Conservation (phyloP, 1,140 invertebrate species). For the Microvelia longipes region DNA sequence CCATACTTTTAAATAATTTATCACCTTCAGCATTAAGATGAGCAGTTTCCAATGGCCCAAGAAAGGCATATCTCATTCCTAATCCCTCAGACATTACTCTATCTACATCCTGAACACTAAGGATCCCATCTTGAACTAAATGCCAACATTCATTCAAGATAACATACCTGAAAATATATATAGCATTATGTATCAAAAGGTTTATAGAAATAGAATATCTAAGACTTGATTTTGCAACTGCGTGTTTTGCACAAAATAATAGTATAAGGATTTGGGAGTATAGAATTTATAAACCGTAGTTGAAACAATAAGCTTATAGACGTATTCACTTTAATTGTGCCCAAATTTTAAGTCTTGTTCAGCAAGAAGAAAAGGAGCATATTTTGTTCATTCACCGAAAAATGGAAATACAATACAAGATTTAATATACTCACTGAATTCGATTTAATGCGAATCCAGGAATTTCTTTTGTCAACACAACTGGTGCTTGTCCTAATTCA, state of each 20-base stretch:
- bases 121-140: constrained; percentile 64
- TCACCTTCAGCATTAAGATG: constrained; percentile 91
- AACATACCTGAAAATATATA: constrained; percentile 50
- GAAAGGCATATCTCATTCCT: constrained; percentile 85
- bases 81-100: constrained; percentile 87
- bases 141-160: constrained; percentile 86
- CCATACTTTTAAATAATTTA: too few species aligned
- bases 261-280: too few species aligned
- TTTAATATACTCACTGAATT: constrained; percentile 74
- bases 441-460: constrained; percentile 86
- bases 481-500: constrained; percentile 79
- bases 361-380: too few species aligned
- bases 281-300: too few species aligned
- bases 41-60: constrained; percentile 84
- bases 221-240: not conserved
- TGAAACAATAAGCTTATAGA: too few species aligned
- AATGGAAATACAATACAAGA: too few species aligned
- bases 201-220: not conserved
- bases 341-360: too few species aligned
- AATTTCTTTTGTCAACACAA: constrained; percentile 68
- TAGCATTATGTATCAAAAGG: too few species aligned
- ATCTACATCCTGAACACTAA: constrained; percentile 79
- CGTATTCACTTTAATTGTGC: too few species aligned
- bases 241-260: too few species aligned
- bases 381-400: too few species aligned